Percentiles rank a stretch among this genome's conserved stretches.
Evolutionary conservation across 2,113 vertebrate species (phyloP).

Genomic region (Echinops telfairi): DNA sequence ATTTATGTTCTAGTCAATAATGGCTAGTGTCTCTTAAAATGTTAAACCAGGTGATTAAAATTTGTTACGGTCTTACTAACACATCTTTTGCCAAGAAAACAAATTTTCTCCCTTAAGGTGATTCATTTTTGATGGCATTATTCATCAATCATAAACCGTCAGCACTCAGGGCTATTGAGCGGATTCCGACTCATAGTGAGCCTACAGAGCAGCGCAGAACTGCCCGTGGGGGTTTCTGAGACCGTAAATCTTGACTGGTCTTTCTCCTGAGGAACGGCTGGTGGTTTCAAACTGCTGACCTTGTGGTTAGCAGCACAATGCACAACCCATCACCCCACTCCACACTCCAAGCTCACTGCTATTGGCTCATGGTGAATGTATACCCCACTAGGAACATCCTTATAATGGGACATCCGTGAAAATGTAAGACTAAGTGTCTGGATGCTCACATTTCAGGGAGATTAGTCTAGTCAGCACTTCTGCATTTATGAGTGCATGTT

Average conservation of each 20-base stretch:
- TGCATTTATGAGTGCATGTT: background rate
- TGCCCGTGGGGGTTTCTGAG: too few relatives aligned
- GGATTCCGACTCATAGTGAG: too few relatives aligned
- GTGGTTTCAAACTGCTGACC: too few relatives aligned
- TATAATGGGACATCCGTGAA: background rate
- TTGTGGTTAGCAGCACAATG: too few relatives aligned
- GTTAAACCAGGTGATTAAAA: slow-evolving; percentile 20
- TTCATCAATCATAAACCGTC: slow-evolving; percentile 17
- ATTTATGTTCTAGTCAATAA: background rate
- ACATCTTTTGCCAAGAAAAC: slow-evolving; percentile 54
- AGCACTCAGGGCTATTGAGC: too few relatives aligned
- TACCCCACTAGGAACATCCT: too few relatives aligned
- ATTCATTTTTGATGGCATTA: slow-evolving; percentile 40
- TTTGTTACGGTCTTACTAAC: background rate
- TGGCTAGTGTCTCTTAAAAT: background rate
- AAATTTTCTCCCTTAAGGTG: slow-evolving; percentile 16
- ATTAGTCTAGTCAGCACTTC: background rate
- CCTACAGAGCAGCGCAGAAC: too few relatives aligned
- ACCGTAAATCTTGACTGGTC: too few relatives aligned
- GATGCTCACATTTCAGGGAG: slow-evolving; percentile 25
- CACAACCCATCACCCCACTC: too few relatives aligned
- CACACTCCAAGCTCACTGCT: too few relatives aligned
- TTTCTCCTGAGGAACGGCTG: too few relatives aligned
- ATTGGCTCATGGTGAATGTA: too few relatives aligned
- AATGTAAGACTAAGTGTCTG: background rate